Evolutionary conservation across 2,888 invertebrate species (phyloP).

Genomic region (Philonicus albiceps): DNA sequence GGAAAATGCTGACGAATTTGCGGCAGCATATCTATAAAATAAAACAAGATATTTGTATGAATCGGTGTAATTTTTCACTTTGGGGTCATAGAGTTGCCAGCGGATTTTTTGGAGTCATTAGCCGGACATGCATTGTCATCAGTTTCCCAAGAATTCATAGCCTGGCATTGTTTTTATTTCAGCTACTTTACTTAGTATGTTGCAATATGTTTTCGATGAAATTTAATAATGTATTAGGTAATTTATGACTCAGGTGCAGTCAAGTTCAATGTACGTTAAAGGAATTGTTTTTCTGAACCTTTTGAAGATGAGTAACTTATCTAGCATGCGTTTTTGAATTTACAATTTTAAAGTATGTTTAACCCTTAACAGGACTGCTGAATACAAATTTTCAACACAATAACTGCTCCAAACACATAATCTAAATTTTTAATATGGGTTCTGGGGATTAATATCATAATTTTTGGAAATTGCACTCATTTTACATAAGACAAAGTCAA

Average conservation of each 20-base stretch:
- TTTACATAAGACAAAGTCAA: neutral
- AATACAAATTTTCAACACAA: neutral
- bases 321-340: too few relatives aligned
- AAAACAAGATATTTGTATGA: neutral
- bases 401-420: neutral
- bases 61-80: neutral
- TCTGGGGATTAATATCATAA: neutral
- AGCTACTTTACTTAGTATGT: neutral
- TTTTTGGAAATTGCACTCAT: neutral
- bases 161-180: neutral
- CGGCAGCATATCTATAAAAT: neutral
- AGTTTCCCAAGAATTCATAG: neutral
- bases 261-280: neutral
- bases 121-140: neutral
- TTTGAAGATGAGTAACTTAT: neutral
- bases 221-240: neutral
- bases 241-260: neutral
- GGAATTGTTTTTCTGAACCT: neutral
- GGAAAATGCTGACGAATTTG: neutral
- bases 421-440: neutral
- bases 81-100: neutral
- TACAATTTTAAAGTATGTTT: too few relatives aligned
- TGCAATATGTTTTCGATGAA: neutral
- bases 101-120: neutral
- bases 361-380: too few relatives aligned